phyloP scores from a whole-genome alignment of 1,140 invertebrate genomes.

The Pogonognathellus flavescens region DNA sequence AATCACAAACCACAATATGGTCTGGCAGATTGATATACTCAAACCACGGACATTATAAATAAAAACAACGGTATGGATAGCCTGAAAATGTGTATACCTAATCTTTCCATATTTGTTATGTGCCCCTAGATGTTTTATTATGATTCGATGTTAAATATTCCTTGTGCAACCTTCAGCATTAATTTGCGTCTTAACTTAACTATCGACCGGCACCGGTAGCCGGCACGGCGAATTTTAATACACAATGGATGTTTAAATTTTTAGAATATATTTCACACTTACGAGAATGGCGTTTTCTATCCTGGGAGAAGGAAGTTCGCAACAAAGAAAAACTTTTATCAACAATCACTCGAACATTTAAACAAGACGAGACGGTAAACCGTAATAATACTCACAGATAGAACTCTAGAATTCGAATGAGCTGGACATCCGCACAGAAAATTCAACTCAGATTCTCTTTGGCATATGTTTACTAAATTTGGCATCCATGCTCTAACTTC shows the following conservation, averaged over 20 bases:
- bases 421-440: not conserved
- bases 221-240: too few species aligned
- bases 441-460: not conserved
- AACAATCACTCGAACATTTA: slow-evolving; percentile 39
- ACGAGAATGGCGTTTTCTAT: slow-evolving; percentile 1
- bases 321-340: slow-evolving; percentile 15
- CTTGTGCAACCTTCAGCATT: not conserved
- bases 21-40: too few species aligned
- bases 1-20: too few species aligned
- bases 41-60: too few species aligned
- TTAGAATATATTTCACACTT: too few species aligned
- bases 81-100: too few species aligned
- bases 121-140: too few species aligned
- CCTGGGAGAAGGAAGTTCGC: slow-evolving; percentile 31
- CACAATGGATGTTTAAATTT: too few species aligned
- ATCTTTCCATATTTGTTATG: too few species aligned
- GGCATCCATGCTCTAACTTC: not conserved
- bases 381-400: slow-evolving; percentile 15
- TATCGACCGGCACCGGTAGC: too few species aligned
- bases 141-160: too few species aligned
- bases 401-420: slow-evolving; percentile 41
- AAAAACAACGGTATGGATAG: too few species aligned
- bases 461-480: slow-evolving; percentile 39
- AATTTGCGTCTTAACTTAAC: not conserved
- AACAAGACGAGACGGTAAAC: slow-evolving; percentile 28